A percentile compares a stretch with the other conserved stretches of the same genome.
Evolutionary conservation across 2,888 invertebrate genomes (phyloP).

Genomic region (Drosophila hamatofila): DNA sequence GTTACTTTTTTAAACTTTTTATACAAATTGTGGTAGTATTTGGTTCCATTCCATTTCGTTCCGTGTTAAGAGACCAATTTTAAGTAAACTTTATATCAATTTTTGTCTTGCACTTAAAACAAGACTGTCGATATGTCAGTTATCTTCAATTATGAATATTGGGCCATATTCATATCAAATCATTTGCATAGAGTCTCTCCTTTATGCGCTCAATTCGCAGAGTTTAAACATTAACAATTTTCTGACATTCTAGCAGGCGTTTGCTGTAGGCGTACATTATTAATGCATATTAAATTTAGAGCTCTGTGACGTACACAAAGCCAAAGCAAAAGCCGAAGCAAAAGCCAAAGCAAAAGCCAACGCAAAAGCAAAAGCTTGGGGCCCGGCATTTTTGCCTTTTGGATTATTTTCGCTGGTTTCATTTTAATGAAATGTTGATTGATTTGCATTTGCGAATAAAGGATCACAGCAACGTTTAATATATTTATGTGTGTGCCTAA

Average conservation of each 20-base stretch:
- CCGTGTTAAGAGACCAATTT: too few species aligned
- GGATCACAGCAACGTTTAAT: constrained; percentile 42
- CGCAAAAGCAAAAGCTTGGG: constrained; percentile 10
- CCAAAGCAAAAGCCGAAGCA: constrained; percentile 26
- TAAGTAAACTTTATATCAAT: too few species aligned
- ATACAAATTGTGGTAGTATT: too few species aligned
- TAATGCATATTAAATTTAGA: constrained; percentile 67
- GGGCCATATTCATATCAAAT: too few species aligned
- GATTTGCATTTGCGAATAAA: constrained; percentile 71
- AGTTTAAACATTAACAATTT: neutral
- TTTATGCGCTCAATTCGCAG: too few species aligned
- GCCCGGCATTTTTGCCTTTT: constrained; percentile 2
- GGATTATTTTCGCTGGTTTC: constrained; percentile 50
- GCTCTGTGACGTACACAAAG: constrained; percentile 27
- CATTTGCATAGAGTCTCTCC: neutral
- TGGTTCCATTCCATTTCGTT: too few species aligned
- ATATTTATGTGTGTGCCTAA: neutral
- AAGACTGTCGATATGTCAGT: neutral
- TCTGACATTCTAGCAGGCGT: neutral
- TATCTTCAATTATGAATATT: neutral
- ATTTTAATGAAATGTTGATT: constrained; percentile 72
- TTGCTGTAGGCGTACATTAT: constrained; percentile 47
- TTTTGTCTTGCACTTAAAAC: too few species aligned
- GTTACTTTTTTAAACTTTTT: too few species aligned
- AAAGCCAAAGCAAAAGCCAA: constrained; percentile 37